Evolutionary conservation across 2,797 vertebrate species (phyloP).

Genomic region (Paratrypauchen microcephalus): DNA sequence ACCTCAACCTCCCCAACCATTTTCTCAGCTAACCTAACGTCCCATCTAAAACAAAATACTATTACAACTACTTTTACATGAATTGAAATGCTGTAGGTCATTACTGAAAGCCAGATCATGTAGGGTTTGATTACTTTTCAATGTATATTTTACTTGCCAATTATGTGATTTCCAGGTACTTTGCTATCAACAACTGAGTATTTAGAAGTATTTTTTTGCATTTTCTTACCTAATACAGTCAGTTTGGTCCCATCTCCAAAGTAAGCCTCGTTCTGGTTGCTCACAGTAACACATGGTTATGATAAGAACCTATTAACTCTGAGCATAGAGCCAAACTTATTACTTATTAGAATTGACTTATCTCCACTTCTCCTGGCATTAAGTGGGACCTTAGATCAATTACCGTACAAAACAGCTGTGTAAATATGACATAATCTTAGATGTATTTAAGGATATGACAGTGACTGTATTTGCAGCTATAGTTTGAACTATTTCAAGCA

Average conservation of each 20-base stretch:
- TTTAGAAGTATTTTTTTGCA: neutral
- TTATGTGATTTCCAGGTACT: neutral
- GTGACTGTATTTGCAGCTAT: neutral
- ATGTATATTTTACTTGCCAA: neutral
- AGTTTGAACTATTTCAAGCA: neutral
- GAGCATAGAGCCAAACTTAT: slow-evolving; percentile 34
- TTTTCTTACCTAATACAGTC: slow-evolving; percentile 59
- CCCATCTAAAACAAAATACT: neutral
- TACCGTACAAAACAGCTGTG: neutral
- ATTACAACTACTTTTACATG: neutral
- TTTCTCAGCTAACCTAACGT: neutral
- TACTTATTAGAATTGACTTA: neutral
- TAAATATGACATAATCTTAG: neutral
- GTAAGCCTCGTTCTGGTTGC: slow-evolving; percentile 53
- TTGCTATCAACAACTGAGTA: neutral
- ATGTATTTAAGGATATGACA: neutral
- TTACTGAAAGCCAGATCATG: neutral
- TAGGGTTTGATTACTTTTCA: neutral
- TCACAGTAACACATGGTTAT: slow-evolving; percentile 58
- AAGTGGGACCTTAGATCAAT: too few species aligned
- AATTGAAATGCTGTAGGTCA: neutral
- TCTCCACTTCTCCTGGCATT: neutral
- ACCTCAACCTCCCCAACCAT: slow-evolving; percentile 1
- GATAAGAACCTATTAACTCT: slow-evolving; percentile 38
- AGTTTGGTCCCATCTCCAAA: slow-evolving; percentile 69